Evolutionary conservation across 2,888 invertebrate species (phyloP).

Genomic region (Trilocha varians): DNA sequence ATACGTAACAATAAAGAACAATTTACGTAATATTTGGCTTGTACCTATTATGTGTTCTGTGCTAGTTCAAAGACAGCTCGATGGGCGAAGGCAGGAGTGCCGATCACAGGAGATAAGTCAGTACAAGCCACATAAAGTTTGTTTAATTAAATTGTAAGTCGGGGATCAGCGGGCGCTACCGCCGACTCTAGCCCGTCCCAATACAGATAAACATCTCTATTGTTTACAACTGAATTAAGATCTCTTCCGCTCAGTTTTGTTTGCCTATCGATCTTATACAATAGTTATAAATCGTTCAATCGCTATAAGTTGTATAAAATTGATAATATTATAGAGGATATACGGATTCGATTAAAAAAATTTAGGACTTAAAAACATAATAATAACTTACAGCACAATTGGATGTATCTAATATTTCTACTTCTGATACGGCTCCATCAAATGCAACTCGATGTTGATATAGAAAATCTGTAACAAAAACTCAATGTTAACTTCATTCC

Average conservation of each 20-base stretch:
- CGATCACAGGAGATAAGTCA: conserved; percentile 48
- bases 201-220: conserved; percentile 62
- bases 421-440: conserved; percentile 83
- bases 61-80: conserved; percentile 33
- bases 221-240: conserved; percentile 63
- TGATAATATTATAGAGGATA: no score
- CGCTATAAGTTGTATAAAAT: no score
- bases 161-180: conserved; percentile 46
- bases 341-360: no score
- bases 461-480: conserved; percentile 81
- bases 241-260: conserved; percentile 45
- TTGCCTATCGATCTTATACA: no score
- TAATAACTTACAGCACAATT: conserved; percentile 81
- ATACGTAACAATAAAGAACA: conserved; percentile 25
- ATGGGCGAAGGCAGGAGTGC: conserved; percentile 28
- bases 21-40: conserved; percentile 32
- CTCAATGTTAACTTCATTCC: neutral
- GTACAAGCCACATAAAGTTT: conserved; percentile 57
- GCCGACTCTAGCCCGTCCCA: conserved; percentile 20
- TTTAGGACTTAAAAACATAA: no score
- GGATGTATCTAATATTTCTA: conserved; percentile 85
- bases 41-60: conserved; percentile 29
- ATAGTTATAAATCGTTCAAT: no score
- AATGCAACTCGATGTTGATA: conserved; percentile 85
- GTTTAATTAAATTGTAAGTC: conserved; percentile 65